These are phyloP conservation scores for Rhombomys opimus DNA, from an alignment of 2,113 vertebrate genomes.

Conservation along the genomic window DNA sequence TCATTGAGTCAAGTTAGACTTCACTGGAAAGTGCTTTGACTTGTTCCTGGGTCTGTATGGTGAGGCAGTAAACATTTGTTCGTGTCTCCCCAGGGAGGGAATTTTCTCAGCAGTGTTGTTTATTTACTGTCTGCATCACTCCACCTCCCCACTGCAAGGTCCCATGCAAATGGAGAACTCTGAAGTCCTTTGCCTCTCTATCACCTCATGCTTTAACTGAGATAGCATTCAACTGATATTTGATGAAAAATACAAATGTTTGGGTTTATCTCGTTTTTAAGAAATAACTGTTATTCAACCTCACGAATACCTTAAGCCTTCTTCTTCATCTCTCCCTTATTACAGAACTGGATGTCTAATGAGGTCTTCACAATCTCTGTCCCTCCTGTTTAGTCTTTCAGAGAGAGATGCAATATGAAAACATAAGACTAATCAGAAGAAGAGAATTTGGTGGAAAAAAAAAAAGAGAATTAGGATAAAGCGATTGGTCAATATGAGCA, in stretches of 20 bases:
- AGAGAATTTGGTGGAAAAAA: not conserved
- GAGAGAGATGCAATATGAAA: too few species aligned
- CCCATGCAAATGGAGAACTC: not conserved
- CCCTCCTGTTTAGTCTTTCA: not conserved
- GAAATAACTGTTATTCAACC: not conserved
- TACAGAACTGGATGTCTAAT: constrained; percentile 18
- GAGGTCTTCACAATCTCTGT: not conserved
- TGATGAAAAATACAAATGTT: not conserved
- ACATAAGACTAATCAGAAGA: not conserved
- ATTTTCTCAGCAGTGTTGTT: not conserved
- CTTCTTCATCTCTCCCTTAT: not conserved
- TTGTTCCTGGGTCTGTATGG: not conserved
- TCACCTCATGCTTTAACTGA: not conserved
- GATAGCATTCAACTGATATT: not conserved
- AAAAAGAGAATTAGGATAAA: not conserved
- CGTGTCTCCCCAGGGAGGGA: not conserved
- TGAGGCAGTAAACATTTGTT: not conserved
- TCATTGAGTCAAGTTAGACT: not conserved
- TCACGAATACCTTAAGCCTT: not conserved
- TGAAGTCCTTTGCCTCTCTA: not conserved
- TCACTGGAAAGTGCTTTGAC: not conserved
- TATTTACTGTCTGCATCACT: not conserved
- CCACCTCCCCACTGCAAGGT: not conserved
- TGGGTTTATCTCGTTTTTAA: constrained; percentile 47
- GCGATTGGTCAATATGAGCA: not conserved